Evolutionary conservation across 2,113 vertebrate genomes (phyloP).

Genomic region (Aleadryas rufinucha): DNA sequence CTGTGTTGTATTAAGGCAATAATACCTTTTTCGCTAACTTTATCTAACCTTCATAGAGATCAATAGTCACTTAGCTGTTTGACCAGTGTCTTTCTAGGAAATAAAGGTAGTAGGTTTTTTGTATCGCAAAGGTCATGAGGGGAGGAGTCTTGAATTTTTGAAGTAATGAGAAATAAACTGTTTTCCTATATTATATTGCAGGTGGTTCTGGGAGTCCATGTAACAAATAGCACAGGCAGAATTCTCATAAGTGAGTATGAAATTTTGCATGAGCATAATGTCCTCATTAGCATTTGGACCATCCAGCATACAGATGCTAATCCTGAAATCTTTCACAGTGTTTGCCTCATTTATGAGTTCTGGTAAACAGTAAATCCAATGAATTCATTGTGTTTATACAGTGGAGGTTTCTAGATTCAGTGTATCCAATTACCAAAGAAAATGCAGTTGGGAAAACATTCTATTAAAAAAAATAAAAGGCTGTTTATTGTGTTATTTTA

Average conservation of each 20-base stretch:
- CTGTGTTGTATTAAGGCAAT: neutral
- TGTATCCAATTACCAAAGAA: neutral
- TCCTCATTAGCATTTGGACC: constrained; percentile 24
- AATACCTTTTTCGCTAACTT: neutral
- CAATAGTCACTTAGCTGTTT: neutral
- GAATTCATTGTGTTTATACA: neutral
- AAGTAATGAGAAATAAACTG: neutral
- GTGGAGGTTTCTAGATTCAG: neutral
- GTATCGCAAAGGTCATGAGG: neutral
- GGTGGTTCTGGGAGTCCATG: neutral
- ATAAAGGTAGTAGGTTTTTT: neutral
- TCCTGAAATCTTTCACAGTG: constrained; percentile 15
- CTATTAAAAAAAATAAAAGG: neutral
- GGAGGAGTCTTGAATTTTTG: neutral
- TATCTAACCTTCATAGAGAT: neutral
- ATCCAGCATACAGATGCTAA: constrained; percentile 30
- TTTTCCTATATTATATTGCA: neutral
- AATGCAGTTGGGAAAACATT: neutral
- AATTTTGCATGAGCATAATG: neutral
- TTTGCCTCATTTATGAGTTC: constrained; percentile 5
- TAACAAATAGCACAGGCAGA: neutral
- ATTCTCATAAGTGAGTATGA: neutral
- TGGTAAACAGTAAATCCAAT: constrained; percentile 12
- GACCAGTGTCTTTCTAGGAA: neutral
- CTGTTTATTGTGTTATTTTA: neutral